Conservation (phyloP, 1,140 invertebrate species). For the Tetramorium alpestre region DNA sequence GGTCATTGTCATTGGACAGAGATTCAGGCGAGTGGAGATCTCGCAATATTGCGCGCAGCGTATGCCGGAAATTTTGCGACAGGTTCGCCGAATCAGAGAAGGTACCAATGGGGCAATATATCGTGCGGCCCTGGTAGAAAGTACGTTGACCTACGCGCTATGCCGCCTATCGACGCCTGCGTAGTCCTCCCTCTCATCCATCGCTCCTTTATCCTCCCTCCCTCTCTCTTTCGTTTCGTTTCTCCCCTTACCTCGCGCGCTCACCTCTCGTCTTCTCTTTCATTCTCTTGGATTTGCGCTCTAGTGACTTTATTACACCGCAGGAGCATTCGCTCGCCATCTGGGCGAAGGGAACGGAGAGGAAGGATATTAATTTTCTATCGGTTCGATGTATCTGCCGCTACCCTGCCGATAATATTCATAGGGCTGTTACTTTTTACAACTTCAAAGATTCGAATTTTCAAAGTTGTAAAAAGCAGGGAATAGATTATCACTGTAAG, state of each 20-base stretch:
- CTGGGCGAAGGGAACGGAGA: not conserved
- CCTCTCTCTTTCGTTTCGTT: not conserved
- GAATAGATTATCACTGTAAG: not conserved
- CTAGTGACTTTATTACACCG: slow-evolving; percentile 67
- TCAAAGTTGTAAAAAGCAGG: not conserved
- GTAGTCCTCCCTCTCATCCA: slow-evolving; percentile 64
- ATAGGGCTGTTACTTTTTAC: no score
- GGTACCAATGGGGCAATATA: slow-evolving; percentile 20
- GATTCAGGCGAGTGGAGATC: not conserved
- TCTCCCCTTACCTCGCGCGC: not conserved
- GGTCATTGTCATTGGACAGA: no score
- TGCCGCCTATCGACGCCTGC: slow-evolving; percentile 65
- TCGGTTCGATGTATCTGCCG: not conserved
- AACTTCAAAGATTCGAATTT: no score
- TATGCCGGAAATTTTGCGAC: slow-evolving; percentile 3
- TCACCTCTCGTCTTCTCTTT: slow-evolving; percentile 49
- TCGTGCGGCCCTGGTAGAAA: slow-evolving; percentile 58
- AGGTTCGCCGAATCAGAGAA: slow-evolving; percentile 9
- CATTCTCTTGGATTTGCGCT: slow-evolving; percentile 62
- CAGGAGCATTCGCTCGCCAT: slow-evolving; percentile 46
- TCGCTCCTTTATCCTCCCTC: slow-evolving; percentile 25
- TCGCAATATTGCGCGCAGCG: no score
- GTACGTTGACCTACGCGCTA: slow-evolving; percentile 73
- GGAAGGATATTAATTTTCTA: slow-evolving; percentile 57
- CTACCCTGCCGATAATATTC: not conserved